Percentiles rank a stretch among this genome's conserved stretches.
Evolutionary conservation across 2,113 vertebrate genomes (phyloP).

Genomic region (Periophthalmus modestus): DNA sequence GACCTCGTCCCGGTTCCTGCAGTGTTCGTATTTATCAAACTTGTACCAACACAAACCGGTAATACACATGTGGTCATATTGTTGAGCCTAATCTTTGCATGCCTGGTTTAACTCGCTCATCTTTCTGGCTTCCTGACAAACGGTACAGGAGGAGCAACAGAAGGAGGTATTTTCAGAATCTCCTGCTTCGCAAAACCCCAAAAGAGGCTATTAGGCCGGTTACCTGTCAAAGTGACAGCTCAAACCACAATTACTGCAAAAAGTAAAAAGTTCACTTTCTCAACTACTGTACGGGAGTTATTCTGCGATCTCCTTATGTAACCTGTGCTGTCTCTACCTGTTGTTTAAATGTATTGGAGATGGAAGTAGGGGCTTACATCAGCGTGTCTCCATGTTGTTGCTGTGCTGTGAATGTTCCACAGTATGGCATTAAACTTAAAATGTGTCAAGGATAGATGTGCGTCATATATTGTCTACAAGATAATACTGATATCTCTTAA

Average conservation of each 20-base stretch:
- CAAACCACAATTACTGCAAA: conserved; percentile 22
- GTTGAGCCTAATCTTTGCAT: background rate
- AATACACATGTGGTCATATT: background rate
- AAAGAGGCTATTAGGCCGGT: conserved; percentile 12
- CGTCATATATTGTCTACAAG: no score
- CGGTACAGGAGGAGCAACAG: background rate
- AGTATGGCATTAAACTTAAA: no score
- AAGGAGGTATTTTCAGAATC: background rate
- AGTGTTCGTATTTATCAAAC: background rate
- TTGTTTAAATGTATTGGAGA: conserved; percentile 1
- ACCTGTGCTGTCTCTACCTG: conserved; percentile 6
- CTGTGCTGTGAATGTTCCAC: no score
- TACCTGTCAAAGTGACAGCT: conserved; percentile 30
- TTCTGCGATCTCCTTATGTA: conserved; percentile 13
- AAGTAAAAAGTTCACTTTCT: conserved; percentile 30
- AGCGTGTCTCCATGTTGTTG: no score
- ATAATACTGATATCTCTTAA: no score
- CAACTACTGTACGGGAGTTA: conserved; percentile 13
- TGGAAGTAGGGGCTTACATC: no score
- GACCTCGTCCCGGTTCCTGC: background rate
- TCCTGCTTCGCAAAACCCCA: conserved; percentile 11
- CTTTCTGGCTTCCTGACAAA: conserved; percentile 2
- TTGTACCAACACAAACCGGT: background rate
- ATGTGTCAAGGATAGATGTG: no score
- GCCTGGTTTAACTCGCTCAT: background rate